Evolutionary conservation across 2,113 vertebrate species (phyloP), one percentile per base, ranked within the genome.

Genomic region (Cinclus mexicanus): DNA sequence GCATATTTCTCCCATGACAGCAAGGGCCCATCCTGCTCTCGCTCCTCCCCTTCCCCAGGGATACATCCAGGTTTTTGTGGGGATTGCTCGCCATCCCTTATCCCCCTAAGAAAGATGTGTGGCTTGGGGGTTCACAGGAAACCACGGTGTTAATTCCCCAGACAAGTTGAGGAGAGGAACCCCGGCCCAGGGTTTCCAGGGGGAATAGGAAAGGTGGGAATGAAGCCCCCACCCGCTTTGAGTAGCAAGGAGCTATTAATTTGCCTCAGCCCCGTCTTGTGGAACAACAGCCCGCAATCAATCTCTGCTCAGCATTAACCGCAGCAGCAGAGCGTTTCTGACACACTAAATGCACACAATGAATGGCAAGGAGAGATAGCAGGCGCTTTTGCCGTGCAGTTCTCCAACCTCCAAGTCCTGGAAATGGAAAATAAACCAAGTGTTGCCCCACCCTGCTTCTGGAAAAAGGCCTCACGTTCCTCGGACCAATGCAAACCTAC

Each of bases 241-340:
- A 67, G 55, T 7, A 64, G 55, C 33, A 78, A 89, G 0, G 8
- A 81, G 80, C 91, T 89, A 90, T 97, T 96, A 94, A 97, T 97
- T 95, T 95, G 83, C 91, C 80, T 89, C 76, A 75, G 83, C 50
- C 64, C 7, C 1, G 19, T 47, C 64, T 78, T 31, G 60, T 71
- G 86, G 71, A 94, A 90, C 83, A 94, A 26, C 55, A 90, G 89
- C 47, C 69, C 0, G 7, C 89, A 90, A 94, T 94, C 96, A 89
- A 86, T 97, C 96, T 96, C 89, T 84, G 93, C 89, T 75, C 86
- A 56, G 91, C 94, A 75, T 81, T 95, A 88, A 15, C 91, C 63
- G 94, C 94, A 70, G 90, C 93, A 94, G 82, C 87, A 91, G 93
- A 93, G 90, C 5, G 0, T 86, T 95, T 90, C 90, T 97, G 95